Evolutionary conservation across 1,140 invertebrate species (phyloP).

Genomic region (Drosophila kepulauana): DNA sequence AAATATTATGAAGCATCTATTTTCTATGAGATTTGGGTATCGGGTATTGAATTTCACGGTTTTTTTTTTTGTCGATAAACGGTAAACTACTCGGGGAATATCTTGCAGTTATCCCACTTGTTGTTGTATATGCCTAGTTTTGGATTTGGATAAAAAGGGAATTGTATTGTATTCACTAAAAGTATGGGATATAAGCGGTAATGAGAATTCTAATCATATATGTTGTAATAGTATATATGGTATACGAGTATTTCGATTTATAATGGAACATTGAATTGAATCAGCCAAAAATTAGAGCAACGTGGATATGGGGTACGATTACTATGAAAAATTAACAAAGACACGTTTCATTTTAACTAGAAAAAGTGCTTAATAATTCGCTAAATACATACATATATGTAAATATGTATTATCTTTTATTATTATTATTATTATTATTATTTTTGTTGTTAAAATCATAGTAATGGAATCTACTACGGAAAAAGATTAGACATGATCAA

Average conservation of each 20-base stretch:
- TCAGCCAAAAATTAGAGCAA: conserved; percentile 20
- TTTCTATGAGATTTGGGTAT: conserved; percentile 11
- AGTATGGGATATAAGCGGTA: conserved; percentile 33
- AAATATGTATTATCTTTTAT: conserved; percentile 17
- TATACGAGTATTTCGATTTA: conserved; percentile 16
- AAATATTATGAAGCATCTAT: conserved; percentile 23
- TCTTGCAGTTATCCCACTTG: conserved; percentile 22
- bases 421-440: too few relatives aligned
- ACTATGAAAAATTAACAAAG: conserved; percentile 32
- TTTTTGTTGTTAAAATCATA: conserved; percentile 8
- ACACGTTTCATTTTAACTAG: conserved; percentile 18
- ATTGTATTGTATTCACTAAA: conserved; percentile 21
- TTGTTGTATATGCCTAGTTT: too few relatives aligned
- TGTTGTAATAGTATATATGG: background rate
- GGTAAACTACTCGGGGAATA: conserved; percentile 2
- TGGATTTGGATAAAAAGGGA: too few relatives aligned
- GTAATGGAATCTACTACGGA: conserved; percentile 30
- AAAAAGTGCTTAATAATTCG: conserved; percentile 31
- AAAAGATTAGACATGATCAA: background rate
- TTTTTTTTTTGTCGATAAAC: background rate
- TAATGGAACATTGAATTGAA: conserved; percentile 10
- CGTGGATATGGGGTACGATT: conserved; percentile 26
- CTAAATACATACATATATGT: conserved; percentile 29
- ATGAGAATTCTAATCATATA: background rate
- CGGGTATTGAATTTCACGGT: background rate